Evolutionary conservation across 2,888 invertebrate species (phyloP), one percentile per base, ranked within the genome.

Genomic region (Drosophila glabriapex): DNA sequence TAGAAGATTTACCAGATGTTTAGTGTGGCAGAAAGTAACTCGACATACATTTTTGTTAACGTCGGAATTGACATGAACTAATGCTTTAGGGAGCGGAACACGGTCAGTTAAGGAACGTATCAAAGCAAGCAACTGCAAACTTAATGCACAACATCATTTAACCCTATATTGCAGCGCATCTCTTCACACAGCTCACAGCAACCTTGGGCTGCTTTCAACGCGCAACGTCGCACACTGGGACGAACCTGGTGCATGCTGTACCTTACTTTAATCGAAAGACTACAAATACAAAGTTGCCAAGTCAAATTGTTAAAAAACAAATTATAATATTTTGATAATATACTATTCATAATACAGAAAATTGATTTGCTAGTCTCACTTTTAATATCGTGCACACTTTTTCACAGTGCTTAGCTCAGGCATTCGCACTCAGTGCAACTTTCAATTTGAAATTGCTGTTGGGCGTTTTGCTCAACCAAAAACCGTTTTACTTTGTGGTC

Each of bases 401-500:
- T 19, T 31, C 59, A 70, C 58, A 12, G 68, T 68, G 41, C 37
- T 25, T 55, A 63, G 46, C 56, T 82, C 76, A 73, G 74, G 82
- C 87, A 87, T 74, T 70, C 64, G 76, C 81, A 75, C 71, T 85
- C 78, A 78, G 71, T 86, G 89, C 82, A 73, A 84, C 76, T 81
- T 88, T 67, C 73, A 83, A 79, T 74, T 80, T 75, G 67, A 76
- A 84, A 79, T 84, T 82, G 79, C 85, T 79, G 85, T 68, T 76
- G 85, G 81, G 66, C 84, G 83, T 59, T 85, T 79, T 72, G 69
- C 87, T 70, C 80, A 70, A 73, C 80, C 78, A 68, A 72, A 89
- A 84, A 88, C 64, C 82, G 88, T 89, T 87, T 91, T 80, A 89
- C 87, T 90, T 87, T 91, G 91, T 89, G 91, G 87, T 87, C 89